Evolutionary conservation across 1,140 invertebrate genomes (phyloP).

Genomic region (Tribolium madens): DNA sequence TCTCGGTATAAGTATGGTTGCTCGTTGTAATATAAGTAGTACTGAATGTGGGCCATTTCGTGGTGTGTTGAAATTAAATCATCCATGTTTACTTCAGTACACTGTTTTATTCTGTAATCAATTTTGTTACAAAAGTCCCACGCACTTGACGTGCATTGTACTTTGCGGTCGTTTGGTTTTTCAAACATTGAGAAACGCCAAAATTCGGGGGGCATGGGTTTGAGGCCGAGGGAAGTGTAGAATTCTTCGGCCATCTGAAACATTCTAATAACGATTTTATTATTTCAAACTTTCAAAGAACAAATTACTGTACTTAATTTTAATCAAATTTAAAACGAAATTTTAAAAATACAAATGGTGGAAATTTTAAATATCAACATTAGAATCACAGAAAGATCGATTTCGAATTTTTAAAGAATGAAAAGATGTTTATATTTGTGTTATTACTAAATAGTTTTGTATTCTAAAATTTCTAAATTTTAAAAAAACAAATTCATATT

Average conservation of each 20-base stretch:
- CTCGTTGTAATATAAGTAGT: conserved; percentile 84
- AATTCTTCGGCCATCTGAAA: conserved; percentile 86
- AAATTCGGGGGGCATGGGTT: conserved; percentile 82
- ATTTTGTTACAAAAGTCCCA: conserved; percentile 89
- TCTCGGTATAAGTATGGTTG: conserved; percentile 80
- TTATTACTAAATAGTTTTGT: too few relatives aligned
- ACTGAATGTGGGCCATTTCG: conserved; percentile 88
- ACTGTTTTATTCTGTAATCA: conserved; percentile 91
- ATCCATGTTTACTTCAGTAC: conserved; percentile 84
- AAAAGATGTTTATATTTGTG: too few relatives aligned
- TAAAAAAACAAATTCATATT: too few relatives aligned
- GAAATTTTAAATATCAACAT: too few relatives aligned
- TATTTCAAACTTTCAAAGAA: too few relatives aligned
- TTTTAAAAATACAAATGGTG: too few relatives aligned
- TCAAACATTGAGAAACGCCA: conserved; percentile 83
- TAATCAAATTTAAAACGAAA: too few relatives aligned
- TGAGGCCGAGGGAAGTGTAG: conserved; percentile 83
- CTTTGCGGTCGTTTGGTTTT: conserved; percentile 77
- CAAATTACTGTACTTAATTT: too few relatives aligned
- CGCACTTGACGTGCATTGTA: conserved; percentile 87
- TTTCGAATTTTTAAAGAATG: too few relatives aligned
- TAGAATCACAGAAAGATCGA: too few relatives aligned
- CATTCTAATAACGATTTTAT: conserved; percentile 69
- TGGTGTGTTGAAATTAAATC: conserved; percentile 87
- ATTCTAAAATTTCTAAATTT: too few relatives aligned